Conservation (phyloP, 35 echinoderm and acorn worm species). For the Lytechinus variegatus region DNA sequence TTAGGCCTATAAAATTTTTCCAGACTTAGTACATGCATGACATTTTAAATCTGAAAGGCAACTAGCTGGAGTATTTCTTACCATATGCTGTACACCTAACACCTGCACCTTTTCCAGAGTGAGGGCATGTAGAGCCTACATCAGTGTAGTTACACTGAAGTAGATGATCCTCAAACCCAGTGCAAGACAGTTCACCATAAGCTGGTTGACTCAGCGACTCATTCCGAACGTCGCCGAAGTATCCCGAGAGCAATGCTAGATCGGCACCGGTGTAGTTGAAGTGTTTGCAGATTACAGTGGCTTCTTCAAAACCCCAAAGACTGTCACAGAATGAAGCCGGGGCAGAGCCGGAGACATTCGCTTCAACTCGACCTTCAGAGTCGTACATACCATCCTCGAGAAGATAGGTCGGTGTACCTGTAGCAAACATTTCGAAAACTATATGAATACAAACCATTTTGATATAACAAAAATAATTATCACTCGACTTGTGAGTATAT, state of each 20-base stretch:
- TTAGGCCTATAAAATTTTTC: no score
- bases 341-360: neutral
- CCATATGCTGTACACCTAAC: conserved; percentile 8
- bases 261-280: neutral
- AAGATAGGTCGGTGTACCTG: neutral
- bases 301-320: conserved; percentile 6
- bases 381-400: neutral
- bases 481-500: no score
- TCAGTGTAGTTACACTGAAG: neutral
- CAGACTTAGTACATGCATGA: no score
- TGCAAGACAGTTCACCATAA: neutral
- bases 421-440: no score
- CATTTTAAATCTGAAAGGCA: neutral
- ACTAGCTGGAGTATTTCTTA: neutral
- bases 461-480: neutral
- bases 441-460: no score
- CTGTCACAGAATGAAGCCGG: neutral
- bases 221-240: neutral
- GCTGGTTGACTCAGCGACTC: no score
- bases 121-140: neutral
- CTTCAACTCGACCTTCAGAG: conserved; percentile 35
- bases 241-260: neutral
- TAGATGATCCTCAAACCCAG: neutral
- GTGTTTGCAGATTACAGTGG: neutral
- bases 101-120: neutral